Conservation (phyloP, 2,797 vertebrate genomes). For the Pipistrellus pygmaeus region DNA sequence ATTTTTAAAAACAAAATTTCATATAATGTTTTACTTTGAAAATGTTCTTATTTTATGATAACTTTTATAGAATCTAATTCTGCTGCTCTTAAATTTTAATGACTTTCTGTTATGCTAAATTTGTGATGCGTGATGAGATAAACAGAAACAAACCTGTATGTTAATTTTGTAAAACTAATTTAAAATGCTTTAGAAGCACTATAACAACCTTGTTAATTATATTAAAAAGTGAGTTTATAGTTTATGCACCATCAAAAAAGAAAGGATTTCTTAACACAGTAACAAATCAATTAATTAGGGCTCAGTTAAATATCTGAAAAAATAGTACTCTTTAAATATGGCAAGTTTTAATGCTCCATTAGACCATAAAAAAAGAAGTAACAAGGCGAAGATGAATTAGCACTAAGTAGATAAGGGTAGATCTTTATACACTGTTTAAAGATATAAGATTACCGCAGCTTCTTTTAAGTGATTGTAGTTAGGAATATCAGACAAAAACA, state of each 20-base stretch:
- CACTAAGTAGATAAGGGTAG: background rate
- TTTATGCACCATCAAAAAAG: slow-evolving; percentile 18
- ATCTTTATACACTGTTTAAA: background rate
- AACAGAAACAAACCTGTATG: slow-evolving; percentile 31
- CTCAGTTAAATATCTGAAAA: slow-evolving; percentile 38
- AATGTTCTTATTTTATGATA: slow-evolving; percentile 51
- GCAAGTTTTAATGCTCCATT: background rate
- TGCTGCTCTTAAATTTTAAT: slow-evolving; percentile 26
- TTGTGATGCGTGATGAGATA: slow-evolving; percentile 9
- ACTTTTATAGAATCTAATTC: slow-evolving; percentile 27
- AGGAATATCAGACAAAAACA: background rate
- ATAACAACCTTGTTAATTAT: slow-evolving; percentile 18
- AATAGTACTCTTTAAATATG: background rate
- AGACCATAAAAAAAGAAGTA: slow-evolving; percentile 23
- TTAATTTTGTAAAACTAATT: slow-evolving; percentile 45
- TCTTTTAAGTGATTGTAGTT: background rate
- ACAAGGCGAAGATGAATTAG: background rate
- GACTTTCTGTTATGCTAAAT: slow-evolving; percentile 32
- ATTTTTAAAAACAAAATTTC: background rate
- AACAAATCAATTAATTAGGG: slow-evolving; percentile 55
- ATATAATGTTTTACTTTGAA: background rate
- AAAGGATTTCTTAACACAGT: background rate
- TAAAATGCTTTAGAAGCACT: slow-evolving; percentile 8
- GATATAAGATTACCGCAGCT: background rate
- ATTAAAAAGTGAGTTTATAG: slow-evolving; percentile 44